Evolutionary conservation across 2,797 vertebrate species (phyloP).

Genomic region (Chelmon rostratus): DNA sequence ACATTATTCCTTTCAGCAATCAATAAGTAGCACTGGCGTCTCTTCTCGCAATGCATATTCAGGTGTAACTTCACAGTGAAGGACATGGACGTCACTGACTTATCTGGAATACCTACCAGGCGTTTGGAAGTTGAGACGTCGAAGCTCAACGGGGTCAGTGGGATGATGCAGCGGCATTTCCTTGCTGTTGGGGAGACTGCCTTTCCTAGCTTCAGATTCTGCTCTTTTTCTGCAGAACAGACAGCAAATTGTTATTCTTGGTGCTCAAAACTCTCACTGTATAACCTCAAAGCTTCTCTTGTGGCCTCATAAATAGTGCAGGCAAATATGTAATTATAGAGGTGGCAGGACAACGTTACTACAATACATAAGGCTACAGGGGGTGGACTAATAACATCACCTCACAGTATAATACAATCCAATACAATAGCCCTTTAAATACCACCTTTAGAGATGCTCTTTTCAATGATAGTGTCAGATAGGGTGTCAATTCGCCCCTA

Average conservation of each 20-base stretch:
- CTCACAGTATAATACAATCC: constrained; percentile 42
- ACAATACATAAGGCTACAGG: constrained; percentile 25
- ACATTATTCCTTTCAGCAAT: not conserved
- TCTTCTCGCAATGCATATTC: constrained; percentile 4
- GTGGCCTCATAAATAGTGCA: constrained; percentile 43
- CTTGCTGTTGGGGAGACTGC: constrained; percentile 97
- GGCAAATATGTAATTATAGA: constrained; percentile 57
- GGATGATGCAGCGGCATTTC: constrained; percentile 96
- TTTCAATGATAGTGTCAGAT: constrained; percentile 33
- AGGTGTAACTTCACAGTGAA: not conserved
- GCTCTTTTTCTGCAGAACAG: constrained; percentile 92
- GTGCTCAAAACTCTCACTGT: constrained; percentile 16
- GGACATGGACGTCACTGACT: not conserved
- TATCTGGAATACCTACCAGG: constrained; percentile 88
- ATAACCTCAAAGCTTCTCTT: constrained; percentile 32
- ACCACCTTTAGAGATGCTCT: constrained; percentile 35
- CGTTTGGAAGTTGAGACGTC: constrained; percentile 98
- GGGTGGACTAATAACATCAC: constrained; percentile 46
- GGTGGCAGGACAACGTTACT: constrained; percentile 43
- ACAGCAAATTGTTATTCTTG: constrained; percentile 25
- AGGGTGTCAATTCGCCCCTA: constrained; percentile 11
- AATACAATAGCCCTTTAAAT: constrained; percentile 58
- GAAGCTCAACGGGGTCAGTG: constrained; percentile 96
- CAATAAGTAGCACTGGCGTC: not conserved
- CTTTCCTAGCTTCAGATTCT: constrained; percentile 97